phyloP scores from a whole-genome alignment of 1,140 invertebrate species.

The Drosophila tropicalis region DNA sequence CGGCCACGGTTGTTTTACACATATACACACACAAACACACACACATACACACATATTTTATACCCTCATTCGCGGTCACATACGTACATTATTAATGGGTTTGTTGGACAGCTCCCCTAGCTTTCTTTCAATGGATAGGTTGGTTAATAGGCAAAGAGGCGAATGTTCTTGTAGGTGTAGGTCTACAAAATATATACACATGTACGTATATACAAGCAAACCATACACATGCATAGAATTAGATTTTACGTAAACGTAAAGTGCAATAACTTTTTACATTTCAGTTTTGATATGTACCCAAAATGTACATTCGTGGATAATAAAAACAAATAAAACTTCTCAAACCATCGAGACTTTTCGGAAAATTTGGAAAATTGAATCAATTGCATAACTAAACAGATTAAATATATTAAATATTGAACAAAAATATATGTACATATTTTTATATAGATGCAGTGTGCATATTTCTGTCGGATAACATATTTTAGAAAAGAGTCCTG shows the following conservation, averaged over 20 bases:
- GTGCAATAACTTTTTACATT: constrained; percentile 39
- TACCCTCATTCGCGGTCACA: neutral
- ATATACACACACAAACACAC: neutral
- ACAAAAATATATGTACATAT: too few relatives aligned
- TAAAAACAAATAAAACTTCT: constrained; percentile 18
- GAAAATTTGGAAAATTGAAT: neutral
- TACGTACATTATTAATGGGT: constrained; percentile 19
- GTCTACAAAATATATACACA: constrained; percentile 26
- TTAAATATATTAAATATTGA: too few relatives aligned
- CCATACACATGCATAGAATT: constrained; percentile 27
- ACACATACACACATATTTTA: neutral
- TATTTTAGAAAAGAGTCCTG: too few relatives aligned
- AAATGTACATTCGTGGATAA: constrained; percentile 12
- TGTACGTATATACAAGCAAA: constrained; percentile 21
- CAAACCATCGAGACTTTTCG: neutral
- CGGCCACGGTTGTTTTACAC: constrained; percentile 5
- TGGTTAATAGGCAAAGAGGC: constrained; percentile 21
- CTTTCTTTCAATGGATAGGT: constrained; percentile 8
- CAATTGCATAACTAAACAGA: too few relatives aligned
- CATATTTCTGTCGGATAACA: too few relatives aligned
- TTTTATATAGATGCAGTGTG: too few relatives aligned
- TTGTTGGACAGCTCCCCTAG: constrained; percentile 19
- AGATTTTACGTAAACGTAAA: constrained; percentile 35
- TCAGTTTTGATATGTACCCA: constrained; percentile 26
- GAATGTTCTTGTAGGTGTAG: constrained; percentile 13